A percentile compares a stretch with the other conserved stretches of the same genome.
These are phyloP conservation scores for Drosophila atroscutellata DNA, from an alignment of 2,888 invertebrate genomes.

Conservation along the genomic window DNA sequence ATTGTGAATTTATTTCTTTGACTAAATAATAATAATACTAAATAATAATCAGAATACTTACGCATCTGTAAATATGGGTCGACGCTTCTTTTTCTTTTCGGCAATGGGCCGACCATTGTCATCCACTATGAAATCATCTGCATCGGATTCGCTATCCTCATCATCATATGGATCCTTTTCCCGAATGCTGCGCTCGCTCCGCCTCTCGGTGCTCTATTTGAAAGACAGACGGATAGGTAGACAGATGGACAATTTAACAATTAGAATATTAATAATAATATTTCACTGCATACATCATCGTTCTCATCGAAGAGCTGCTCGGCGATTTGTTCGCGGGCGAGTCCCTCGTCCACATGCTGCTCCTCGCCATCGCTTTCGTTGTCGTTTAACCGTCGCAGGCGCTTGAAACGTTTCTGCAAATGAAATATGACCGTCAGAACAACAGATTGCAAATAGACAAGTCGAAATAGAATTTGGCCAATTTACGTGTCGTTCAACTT, in stretches of 20 bases:
- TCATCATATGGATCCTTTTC: constrained; percentile 87
- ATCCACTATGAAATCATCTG: constrained; percentile 99
- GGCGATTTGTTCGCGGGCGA: constrained; percentile 94
- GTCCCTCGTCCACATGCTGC: constrained; percentile 90
- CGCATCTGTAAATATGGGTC: constrained; percentile 94
- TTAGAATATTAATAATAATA: constrained; percentile 85
- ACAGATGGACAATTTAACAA: not conserved
- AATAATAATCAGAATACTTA: constrained; percentile 85
- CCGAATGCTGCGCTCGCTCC: constrained; percentile 89
- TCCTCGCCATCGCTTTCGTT: constrained; percentile 96
- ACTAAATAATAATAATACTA: not conserved
- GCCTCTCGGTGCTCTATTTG: constrained; percentile 90
- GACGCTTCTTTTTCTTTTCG: constrained; percentile 91
- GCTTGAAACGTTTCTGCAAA: constrained; percentile 92
- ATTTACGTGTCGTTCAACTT: constrained; percentile 93
- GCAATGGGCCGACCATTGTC: constrained; percentile 96
- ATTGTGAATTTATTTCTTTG: not conserved
- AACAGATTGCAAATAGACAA: not conserved
- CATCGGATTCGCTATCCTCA: constrained; percentile 93
- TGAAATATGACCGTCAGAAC: not conserved
- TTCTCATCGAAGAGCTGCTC: constrained; percentile 95
- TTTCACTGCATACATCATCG: constrained; percentile 91
- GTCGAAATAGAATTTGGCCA: not conserved
- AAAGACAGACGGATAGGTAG: not conserved
- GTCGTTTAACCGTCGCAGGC: constrained; percentile 93